A percentile compares a stretch with the other conserved stretches of the same genome.
Conservation (phyloP, 2,888 invertebrate species). For the Drosophila mimica region DNA sequence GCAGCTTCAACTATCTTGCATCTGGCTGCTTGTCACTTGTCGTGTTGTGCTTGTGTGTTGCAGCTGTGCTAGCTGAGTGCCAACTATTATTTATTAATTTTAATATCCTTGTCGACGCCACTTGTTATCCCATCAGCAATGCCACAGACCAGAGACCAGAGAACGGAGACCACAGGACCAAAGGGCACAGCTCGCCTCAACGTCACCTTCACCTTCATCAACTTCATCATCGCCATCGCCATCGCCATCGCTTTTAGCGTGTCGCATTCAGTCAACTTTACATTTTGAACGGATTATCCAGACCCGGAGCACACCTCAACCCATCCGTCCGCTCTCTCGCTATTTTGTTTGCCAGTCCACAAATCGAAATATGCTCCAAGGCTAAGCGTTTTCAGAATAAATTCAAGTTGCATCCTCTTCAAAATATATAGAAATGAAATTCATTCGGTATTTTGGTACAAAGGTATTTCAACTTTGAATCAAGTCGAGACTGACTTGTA, state of each 20-base stretch:
- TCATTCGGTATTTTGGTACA: constrained; percentile 36
- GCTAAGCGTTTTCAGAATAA: constrained; percentile 24
- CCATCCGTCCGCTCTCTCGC: background rate
- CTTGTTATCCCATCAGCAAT: constrained; percentile 46
- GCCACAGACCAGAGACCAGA: constrained; percentile 26
- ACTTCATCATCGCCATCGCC: background rate
- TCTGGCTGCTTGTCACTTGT: constrained; percentile 7
- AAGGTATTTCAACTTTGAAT: background rate
- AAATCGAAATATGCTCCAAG: constrained; percentile 53
- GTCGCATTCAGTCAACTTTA: constrained; percentile 17
- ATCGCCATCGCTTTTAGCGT: background rate
- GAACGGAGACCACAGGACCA: constrained; percentile 6
- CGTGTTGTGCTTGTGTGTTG: background rate
- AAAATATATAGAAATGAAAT: constrained; percentile 32
- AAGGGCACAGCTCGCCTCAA: background rate
- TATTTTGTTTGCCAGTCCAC: constrained; percentile 14
- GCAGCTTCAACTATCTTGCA: constrained; percentile 39
- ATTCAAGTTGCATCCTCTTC: constrained; percentile 25
- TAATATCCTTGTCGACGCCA: constrained; percentile 52
- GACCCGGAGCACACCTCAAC: background rate
- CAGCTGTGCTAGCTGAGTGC: constrained; percentile 19
- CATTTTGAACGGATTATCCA: constrained; percentile 3
- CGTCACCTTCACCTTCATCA: background rate
- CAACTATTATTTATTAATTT: constrained; percentile 62
- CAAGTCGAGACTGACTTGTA: background rate